Percentiles rank a stretch among this genome's conserved stretches.
phyloP scores from a whole-genome alignment of 1,140 invertebrate genomes.

The Meloidogyne hapla region DNA sequence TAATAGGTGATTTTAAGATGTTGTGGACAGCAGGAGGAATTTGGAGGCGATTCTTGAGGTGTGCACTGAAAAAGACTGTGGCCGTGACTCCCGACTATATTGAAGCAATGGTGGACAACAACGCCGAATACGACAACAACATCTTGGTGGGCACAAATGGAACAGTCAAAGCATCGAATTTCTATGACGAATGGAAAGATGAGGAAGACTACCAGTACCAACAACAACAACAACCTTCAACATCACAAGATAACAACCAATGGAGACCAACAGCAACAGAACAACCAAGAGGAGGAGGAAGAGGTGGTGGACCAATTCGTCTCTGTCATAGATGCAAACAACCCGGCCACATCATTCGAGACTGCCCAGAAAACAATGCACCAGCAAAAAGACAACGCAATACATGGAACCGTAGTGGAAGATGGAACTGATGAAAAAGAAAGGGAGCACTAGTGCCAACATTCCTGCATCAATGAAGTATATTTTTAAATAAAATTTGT shows the following conservation, averaged over 20 bases:
- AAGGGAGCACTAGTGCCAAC: no score
- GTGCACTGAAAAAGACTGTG: neutral
- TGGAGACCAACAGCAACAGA: neutral
- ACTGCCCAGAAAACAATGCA: neutral
- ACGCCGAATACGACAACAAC: neutral
- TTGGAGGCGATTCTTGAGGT: neutral
- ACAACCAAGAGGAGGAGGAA: neutral
- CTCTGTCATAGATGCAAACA: neutral
- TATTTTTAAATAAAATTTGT: no score
- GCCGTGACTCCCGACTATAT: neutral
- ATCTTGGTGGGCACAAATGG: neutral
- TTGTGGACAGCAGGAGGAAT: constrained; percentile 4
- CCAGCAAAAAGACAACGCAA: neutral
- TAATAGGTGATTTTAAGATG: neutral
- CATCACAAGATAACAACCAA: neutral
- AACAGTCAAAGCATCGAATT: neutral
- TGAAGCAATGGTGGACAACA: neutral
- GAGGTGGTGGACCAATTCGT: neutral
- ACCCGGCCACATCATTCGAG: neutral
- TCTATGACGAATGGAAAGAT: constrained; percentile 1
- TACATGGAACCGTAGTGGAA: no score
- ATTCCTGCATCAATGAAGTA: no score
- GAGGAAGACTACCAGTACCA: no score
- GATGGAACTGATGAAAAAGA: no score
- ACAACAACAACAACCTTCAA: neutral